These are phyloP conservation scores for Wiebesia pumilae DNA, from an alignment of 1,140 invertebrate genomes.

Conservation along the genomic window DNA sequence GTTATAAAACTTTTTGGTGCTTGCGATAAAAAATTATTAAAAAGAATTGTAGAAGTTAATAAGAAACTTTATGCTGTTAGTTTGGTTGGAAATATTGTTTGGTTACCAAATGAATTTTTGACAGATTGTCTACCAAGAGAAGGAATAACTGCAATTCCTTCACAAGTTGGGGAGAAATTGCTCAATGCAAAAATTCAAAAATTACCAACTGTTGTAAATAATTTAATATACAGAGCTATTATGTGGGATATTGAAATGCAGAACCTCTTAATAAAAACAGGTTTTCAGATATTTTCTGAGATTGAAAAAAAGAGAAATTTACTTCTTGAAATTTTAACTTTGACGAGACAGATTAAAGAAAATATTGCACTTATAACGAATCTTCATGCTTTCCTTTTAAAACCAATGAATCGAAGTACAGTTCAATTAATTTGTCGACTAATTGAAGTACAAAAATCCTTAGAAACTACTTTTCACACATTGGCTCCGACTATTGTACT, in stretches of 20 bases:
- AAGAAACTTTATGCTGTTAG: constrained; percentile 87
- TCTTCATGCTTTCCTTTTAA: constrained; percentile 83
- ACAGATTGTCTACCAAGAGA: constrained; percentile 65
- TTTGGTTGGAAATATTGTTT: constrained; percentile 84
- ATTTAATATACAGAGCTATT: constrained; percentile 61
- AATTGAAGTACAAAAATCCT: constrained; percentile 87
- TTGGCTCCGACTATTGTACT: constrained; percentile 66
- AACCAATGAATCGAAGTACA: constrained; percentile 86
- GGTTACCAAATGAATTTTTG: constrained; percentile 88
- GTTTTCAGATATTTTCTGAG: constrained; percentile 76
- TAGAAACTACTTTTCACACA: constrained; percentile 79
- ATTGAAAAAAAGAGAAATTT: constrained; percentile 79
- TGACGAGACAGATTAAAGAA: constrained; percentile 79
- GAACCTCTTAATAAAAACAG: constrained; percentile 57
- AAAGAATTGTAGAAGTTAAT: constrained; percentile 82
- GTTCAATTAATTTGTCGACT: constrained; percentile 86
- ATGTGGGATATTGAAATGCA: constrained; percentile 68
- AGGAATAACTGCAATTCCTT: constrained; percentile 50
- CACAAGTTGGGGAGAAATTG: constrained; percentile 67
- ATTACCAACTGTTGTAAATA: constrained; percentile 57
- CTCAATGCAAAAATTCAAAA: constrained; percentile 61
- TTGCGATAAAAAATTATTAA: constrained; percentile 86
- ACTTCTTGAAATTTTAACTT: constrained; percentile 81
- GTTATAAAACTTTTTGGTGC: constrained; percentile 85
- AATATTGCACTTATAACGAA: constrained; percentile 84